These are phyloP conservation scores for Papilio aristodemus DNA, from an alignment of 1,140 invertebrate species.

Conservation along the genomic window DNA sequence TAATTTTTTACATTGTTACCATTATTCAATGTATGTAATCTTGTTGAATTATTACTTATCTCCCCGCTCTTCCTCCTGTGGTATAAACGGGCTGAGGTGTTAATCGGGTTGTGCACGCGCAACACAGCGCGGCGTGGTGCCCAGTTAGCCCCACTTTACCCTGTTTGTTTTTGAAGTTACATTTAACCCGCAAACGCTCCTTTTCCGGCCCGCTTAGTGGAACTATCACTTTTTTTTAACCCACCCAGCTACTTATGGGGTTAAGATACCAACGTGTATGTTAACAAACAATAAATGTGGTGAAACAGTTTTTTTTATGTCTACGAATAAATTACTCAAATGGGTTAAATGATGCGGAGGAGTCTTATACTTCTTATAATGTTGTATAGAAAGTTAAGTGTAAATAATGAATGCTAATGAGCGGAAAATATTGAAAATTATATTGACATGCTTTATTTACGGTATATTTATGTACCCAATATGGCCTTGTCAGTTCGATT, in stretches of 20 bases:
- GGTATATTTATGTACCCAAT: constrained; percentile 1
- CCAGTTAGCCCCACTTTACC: constrained; percentile 65
- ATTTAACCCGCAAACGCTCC: constrained; percentile 66
- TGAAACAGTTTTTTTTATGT: constrained; percentile 13
- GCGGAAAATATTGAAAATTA: constrained; percentile 1
- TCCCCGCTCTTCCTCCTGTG: not conserved
- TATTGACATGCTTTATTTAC: constrained; percentile 14
- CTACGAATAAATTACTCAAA: constrained; percentile 1
- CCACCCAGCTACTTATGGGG: constrained; percentile 54
- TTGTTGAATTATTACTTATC: constrained; percentile 1
- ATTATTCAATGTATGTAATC: constrained; percentile 6
- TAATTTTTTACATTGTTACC: not conserved
- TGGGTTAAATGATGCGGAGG: not conserved
- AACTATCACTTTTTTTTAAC: constrained; percentile 65
- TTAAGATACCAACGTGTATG: constrained; percentile 34
- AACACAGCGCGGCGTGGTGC: constrained; percentile 45
- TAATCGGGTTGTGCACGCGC: constrained; percentile 65
- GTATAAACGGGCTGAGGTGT: constrained; percentile 50
- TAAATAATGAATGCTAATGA: not conserved
- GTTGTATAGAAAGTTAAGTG: too few species aligned
- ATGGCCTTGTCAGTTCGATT: constrained; percentile 5
- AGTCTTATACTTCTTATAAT: too few species aligned
- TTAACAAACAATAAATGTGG: constrained; percentile 19
- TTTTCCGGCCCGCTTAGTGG: constrained; percentile 70
- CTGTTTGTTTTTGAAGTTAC: constrained; percentile 69